A percentile compares a stretch with the other conserved stretches of the same genome.
Evolutionary conservation across 2,888 invertebrate genomes (phyloP).

Genomic region (Gisinianus flammeolus): DNA sequence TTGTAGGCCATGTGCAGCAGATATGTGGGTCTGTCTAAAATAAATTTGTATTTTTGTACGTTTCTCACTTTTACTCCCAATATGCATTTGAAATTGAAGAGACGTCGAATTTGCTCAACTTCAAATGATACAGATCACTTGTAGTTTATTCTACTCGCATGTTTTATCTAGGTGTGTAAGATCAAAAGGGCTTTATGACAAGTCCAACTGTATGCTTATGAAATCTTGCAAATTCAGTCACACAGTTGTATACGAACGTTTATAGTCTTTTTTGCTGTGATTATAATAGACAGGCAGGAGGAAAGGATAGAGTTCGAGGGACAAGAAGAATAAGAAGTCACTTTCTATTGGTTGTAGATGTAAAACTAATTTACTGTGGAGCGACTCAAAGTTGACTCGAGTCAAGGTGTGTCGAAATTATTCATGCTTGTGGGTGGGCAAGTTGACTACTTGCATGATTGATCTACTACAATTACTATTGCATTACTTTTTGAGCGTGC

Average conservation of each 20-base stretch:
- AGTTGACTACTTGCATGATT: constrained; percentile 22
- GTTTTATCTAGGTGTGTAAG: too few relatives aligned
- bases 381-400: constrained; percentile 1
- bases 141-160: too few relatives aligned
- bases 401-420: constrained; percentile 28
- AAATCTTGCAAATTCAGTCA: too few relatives aligned
- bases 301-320: background rate
- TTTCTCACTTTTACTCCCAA: too few relatives aligned
- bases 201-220: too few relatives aligned
- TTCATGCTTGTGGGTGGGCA: constrained; percentile 46
- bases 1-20: background rate
- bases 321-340: background rate
- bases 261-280: background rate
- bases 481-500: constrained; percentile 24
- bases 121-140: too few relatives aligned
- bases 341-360: background rate
- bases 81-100: too few relatives aligned
- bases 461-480: constrained; percentile 17
- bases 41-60: too few relatives aligned
- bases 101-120: too few relatives aligned
- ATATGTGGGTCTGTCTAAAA: too few relatives aligned
- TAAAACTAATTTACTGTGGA: background rate
- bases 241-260: too few relatives aligned
- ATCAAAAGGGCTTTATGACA: too few relatives aligned
- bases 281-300: background rate